These are phyloP conservation scores for Colossoma macropomum DNA, from an alignment of 2,113 vertebrate species.

Conservation along the genomic window DNA sequence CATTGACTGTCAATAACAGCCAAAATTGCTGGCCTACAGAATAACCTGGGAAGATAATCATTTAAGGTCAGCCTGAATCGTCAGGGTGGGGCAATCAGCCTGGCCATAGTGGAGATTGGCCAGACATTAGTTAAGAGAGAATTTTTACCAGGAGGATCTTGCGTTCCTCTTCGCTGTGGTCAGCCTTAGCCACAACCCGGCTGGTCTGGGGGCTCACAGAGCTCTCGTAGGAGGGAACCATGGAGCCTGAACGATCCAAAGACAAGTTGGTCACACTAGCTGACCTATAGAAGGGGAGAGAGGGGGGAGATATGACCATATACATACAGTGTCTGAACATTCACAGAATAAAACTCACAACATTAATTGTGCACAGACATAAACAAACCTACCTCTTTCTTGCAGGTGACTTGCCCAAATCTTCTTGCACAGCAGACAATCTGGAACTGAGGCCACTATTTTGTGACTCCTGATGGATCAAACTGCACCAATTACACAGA, in stretches of 20 bases:
- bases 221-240: constrained; percentile 90
- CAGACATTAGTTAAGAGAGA: not conserved
- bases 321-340: not conserved
- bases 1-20: too few species aligned
- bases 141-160: constrained; percentile 91
- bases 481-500: constrained; percentile 71
- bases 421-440: constrained; percentile 89
- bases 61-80: too few species aligned
- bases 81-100: too few species aligned
- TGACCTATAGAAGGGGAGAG: constrained; percentile 86
- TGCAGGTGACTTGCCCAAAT: constrained; percentile 91
- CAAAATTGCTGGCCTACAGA: too few species aligned
- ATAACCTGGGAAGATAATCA: too few species aligned
- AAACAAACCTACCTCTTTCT: constrained; percentile 84
- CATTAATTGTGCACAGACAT: not conserved
- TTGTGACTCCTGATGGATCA: constrained; percentile 92
- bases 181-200: constrained; percentile 83
- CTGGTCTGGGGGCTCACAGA: constrained; percentile 92
- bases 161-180: constrained; percentile 92
- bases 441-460: constrained; percentile 81
- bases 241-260: constrained; percentile 88
- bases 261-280: constrained; percentile 94
- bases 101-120: not conserved
- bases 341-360: not conserved
- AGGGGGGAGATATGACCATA: too few species aligned